Evolutionary conservation across 1,140 invertebrate species (phyloP).

Genomic region (Phortica variegata): DNA sequence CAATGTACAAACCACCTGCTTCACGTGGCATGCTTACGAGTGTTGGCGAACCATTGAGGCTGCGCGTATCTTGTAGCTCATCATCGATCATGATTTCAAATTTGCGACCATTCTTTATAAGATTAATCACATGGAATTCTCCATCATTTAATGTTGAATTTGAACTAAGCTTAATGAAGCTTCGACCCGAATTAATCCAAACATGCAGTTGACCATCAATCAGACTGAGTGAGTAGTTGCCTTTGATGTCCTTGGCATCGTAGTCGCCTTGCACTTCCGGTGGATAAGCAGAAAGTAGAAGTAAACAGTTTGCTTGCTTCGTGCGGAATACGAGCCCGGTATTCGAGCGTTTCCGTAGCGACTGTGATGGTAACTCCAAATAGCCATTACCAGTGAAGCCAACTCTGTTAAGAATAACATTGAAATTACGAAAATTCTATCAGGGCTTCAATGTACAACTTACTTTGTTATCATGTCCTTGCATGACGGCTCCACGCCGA

Average conservation of each 20-base stretch:
- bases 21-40: slow-evolving; percentile 59
- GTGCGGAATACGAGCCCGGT: slow-evolving; percentile 81
- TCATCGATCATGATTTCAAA: slow-evolving; percentile 72
- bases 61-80: slow-evolving; percentile 59
- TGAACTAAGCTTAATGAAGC: slow-evolving; percentile 63
- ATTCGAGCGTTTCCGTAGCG: slow-evolving; percentile 66
- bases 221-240: slow-evolving; percentile 70
- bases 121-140: slow-evolving; percentile 63
- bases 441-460: no score
- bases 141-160: slow-evolving; percentile 68
- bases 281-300: slow-evolving; percentile 73
- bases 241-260: slow-evolving; percentile 56
- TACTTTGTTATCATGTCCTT: slow-evolving; percentile 63
- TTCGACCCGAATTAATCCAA: slow-evolving; percentile 66
- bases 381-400: slow-evolving; percentile 80
- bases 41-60: slow-evolving; percentile 60
- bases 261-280: slow-evolving; percentile 59
- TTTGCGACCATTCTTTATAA: slow-evolving; percentile 60
- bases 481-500: slow-evolving; percentile 78
- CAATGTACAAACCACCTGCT: slow-evolving; percentile 58
- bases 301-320: slow-evolving; percentile 66
- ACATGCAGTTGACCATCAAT: slow-evolving; percentile 67
- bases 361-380: slow-evolving; percentile 70
- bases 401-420: slow-evolving; percentile 61
- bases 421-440: no score